These are phyloP conservation scores for Prosopocoilus inquinatus DNA, from an alignment of 2,888 invertebrate genomes.

Conservation along the genomic window DNA sequence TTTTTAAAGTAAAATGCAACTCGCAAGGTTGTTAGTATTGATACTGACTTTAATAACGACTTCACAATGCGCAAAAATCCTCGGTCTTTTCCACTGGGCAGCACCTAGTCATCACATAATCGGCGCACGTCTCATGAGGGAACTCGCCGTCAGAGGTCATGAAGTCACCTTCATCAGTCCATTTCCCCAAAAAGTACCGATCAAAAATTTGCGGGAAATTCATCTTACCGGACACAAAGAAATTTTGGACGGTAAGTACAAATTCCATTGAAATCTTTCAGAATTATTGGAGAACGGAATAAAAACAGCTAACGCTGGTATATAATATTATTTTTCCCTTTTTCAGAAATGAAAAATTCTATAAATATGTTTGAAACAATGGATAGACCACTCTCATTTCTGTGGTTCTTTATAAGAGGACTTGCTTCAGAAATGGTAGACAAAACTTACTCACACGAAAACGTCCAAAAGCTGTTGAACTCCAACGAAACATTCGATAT, in stretches of 20 bases:
- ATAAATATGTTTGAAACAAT: not conserved
- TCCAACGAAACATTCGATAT: slow-evolving; percentile 44
- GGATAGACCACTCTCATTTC: not conserved
- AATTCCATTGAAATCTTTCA: too few species aligned
- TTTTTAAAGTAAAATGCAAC: too few species aligned
- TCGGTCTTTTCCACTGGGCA: slow-evolving; percentile 36
- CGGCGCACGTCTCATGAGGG: slow-evolving; percentile 35
- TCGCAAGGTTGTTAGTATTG: too few species aligned
- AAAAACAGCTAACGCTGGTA: too few species aligned
- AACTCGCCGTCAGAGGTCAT: slow-evolving; percentile 47
- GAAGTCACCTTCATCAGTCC: slow-evolving; percentile 46
- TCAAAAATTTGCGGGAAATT: slow-evolving; percentile 42
- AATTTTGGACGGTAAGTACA: slow-evolving; percentile 1
- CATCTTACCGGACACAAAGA: slow-evolving; percentile 11
- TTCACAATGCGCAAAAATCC: slow-evolving; percentile 27
- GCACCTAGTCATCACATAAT: slow-evolving; percentile 38
- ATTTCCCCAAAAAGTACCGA: slow-evolving; percentile 42
- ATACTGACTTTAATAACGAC: too few species aligned
- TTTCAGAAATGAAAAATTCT: too few species aligned
- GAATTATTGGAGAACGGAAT: too few species aligned
- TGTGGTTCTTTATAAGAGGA: not conserved
- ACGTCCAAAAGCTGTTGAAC: slow-evolving; percentile 39
- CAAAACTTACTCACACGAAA: slow-evolving; percentile 42
- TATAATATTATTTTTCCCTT: too few species aligned
- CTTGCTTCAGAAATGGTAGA: slow-evolving; percentile 25